phyloP scores from a whole-genome alignment of 2,113 vertebrate genomes.

The Cettia cetti region DNA sequence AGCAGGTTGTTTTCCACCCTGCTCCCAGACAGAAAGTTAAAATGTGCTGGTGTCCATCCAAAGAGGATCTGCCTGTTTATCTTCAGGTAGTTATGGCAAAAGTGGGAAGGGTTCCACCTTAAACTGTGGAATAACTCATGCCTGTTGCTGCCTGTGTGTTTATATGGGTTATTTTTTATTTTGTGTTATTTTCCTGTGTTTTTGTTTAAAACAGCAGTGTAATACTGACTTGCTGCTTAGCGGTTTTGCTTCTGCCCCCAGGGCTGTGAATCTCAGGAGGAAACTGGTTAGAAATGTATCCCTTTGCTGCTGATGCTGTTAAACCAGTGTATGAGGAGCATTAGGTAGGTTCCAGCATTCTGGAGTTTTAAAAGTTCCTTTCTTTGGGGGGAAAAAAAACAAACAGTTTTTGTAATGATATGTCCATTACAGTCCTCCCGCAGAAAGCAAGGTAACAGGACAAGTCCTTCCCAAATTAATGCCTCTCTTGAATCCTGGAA shows the following conservation, averaged over 20 bases:
- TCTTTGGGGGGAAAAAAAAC: neutral
- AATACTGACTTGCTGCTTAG: neutral
- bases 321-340: neutral
- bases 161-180: neutral
- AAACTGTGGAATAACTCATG: neutral
- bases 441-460: neutral
- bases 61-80: neutral
- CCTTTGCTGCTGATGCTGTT: neutral
- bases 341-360: neutral
- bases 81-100: neutral
- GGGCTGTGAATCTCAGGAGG: neutral
- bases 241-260: neutral
- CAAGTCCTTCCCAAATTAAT: neutral
- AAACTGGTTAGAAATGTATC: neutral
- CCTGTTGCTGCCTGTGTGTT: neutral
- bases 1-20: neutral
- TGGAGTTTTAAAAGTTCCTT: neutral
- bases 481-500: neutral
- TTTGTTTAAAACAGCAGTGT: neutral
- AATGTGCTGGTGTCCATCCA: neutral
- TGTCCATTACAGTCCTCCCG: neutral
- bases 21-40: neutral
- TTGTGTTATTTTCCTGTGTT: neutral
- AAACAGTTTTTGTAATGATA: neutral
- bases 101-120: neutral